These are phyloP conservation scores for Harpalus rubripes DNA, from an alignment of 2,888 invertebrate genomes.

Conservation along the genomic window DNA sequence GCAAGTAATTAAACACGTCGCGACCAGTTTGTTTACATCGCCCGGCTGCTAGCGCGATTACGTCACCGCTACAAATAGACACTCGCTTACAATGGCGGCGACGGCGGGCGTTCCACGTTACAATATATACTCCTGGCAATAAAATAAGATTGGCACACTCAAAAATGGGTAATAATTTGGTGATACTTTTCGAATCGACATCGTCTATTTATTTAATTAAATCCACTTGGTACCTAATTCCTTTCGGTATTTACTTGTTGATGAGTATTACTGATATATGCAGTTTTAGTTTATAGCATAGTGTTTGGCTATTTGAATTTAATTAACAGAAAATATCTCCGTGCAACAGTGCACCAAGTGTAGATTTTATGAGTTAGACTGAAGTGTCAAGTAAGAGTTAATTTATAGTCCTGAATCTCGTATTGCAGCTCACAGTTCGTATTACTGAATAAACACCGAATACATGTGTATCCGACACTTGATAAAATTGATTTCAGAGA, in stretches of 20 bases:
- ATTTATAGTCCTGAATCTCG: slow-evolving; percentile 24
- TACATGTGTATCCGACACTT: slow-evolving; percentile 51
- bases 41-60: too few relatives aligned
- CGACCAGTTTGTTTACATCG: too few relatives aligned
- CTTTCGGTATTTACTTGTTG: not conserved
- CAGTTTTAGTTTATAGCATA: not conserved
- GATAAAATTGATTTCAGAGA: slow-evolving; percentile 54
- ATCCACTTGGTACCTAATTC: too few relatives aligned
- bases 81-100: too few relatives aligned
- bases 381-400: slow-evolving; percentile 34
- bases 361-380: slow-evolving; percentile 21
- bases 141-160: too few relatives aligned
- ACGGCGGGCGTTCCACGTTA: too few relatives aligned
- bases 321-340: not conserved
- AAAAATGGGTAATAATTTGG: too few relatives aligned
- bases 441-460: slow-evolving; percentile 45
- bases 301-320: slow-evolving; percentile 6
- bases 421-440: slow-evolving; percentile 34
- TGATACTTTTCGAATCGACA: too few relatives aligned
- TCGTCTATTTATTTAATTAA: too few relatives aligned
- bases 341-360: not conserved
- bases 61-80: too few relatives aligned
- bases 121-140: too few relatives aligned
- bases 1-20: too few relatives aligned
- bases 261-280: not conserved